Conservation (phyloP, 1,140 invertebrate species). For the Octopus bimaculoides region DNA sequence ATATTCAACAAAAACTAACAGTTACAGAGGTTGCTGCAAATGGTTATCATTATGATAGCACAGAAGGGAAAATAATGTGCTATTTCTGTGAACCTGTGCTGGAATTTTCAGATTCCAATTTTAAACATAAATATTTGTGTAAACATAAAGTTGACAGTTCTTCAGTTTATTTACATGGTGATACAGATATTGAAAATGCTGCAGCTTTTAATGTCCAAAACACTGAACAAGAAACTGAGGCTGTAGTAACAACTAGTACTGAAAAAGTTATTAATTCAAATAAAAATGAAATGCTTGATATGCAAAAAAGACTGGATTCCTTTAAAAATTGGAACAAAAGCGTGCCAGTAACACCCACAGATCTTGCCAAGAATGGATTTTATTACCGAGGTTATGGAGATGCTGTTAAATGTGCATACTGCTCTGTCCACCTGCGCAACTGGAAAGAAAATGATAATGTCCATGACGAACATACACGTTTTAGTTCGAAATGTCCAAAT, state of each 20-base stretch:
- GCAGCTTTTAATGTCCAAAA: neutral
- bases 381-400: neutral
- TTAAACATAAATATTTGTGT: neutral
- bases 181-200: neutral
- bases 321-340: neutral
- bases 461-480: conserved; percentile 72
- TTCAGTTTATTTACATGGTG: neutral
- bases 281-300: neutral
- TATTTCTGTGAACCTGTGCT: neutral
- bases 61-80: neutral
- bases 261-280: neutral
- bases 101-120: neutral
- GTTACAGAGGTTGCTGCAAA: neutral
- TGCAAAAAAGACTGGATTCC: neutral
- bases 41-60: neutral
- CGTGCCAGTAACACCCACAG: neutral
- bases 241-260: neutral
- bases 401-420: conserved; percentile 1
- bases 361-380: neutral
- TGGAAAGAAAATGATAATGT: conserved; percentile 66
- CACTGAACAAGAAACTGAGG: neutral
- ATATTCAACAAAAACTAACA: neutral
- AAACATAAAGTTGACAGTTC: neutral
- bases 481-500: conserved; percentile 65
- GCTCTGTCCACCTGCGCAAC: neutral